Evolutionary conservation across 1,140 invertebrate species (phyloP).

Genomic region (Papilio helenus): DNA sequence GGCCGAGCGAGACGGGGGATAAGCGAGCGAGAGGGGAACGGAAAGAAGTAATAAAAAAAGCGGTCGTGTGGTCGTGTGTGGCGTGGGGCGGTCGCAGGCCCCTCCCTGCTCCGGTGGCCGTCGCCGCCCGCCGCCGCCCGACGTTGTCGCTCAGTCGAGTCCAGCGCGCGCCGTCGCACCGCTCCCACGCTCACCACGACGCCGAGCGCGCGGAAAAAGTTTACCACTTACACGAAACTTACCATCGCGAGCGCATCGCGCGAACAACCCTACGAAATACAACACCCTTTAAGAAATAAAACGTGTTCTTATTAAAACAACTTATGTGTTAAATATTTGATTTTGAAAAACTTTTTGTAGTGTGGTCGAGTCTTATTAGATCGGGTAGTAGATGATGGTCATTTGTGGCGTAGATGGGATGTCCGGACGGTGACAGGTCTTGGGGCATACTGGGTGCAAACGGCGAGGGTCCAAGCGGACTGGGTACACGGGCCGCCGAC

Average conservation of each 20-base stretch:
- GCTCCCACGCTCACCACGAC: slow-evolving; percentile 58
- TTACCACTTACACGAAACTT: slow-evolving; percentile 73
- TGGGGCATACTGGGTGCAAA: slow-evolving; percentile 37
- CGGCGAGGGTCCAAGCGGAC: slow-evolving; percentile 46
- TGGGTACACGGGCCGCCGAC: slow-evolving; percentile 64
- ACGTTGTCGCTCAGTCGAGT: slow-evolving; percentile 69
- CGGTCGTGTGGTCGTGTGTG: slow-evolving; percentile 79
- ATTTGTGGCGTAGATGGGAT: slow-evolving; percentile 72
- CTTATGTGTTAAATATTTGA: slow-evolving; percentile 31
- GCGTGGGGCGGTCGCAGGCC: slow-evolving; percentile 78
- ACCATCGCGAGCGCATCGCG: slow-evolving; percentile 55
- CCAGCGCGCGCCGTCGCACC: slow-evolving; percentile 69
- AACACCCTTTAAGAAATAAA: slow-evolving; percentile 39
- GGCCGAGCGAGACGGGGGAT: slow-evolving; percentile 60
- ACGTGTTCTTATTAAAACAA: slow-evolving; percentile 29
- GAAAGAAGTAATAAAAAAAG: slow-evolving; percentile 82
- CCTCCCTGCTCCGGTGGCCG: slow-evolving; percentile 63
- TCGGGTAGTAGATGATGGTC: slow-evolving; percentile 61
- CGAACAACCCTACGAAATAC: slow-evolving; percentile 39
- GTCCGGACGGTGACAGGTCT: slow-evolving; percentile 75
- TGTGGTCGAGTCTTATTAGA: slow-evolving; percentile 41
- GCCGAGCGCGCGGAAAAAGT: slow-evolving; percentile 77
- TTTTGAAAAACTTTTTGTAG: slow-evolving; percentile 30
- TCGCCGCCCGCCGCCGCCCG: slow-evolving; percentile 59
- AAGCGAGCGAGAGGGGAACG: slow-evolving; percentile 67